Evolutionary conservation across 1,140 invertebrate genomes (phyloP).

Genomic region (Tyrophagus putrescentiae): DNA sequence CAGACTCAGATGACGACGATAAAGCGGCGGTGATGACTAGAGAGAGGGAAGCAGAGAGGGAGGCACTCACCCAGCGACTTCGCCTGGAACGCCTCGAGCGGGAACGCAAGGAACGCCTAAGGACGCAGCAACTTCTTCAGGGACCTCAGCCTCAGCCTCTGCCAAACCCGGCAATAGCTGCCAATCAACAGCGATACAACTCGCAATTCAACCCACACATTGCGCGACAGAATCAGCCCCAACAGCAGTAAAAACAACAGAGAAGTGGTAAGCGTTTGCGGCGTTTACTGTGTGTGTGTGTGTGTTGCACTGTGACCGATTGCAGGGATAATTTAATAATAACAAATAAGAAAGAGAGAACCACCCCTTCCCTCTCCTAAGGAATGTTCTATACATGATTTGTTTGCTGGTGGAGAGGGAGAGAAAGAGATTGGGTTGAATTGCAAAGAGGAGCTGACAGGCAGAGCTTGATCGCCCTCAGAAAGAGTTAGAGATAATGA

Average conservation of each 20-base stretch:
- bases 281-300: too few relatives aligned
- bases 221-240: slow-evolving; percentile 46
- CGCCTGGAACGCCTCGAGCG: slow-evolving; percentile 59
- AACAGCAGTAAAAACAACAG: background rate
- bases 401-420: too few relatives aligned
- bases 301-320: too few relatives aligned
- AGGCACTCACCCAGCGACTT: slow-evolving; percentile 45
- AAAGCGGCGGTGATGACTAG: too few relatives aligned
- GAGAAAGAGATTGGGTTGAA: too few relatives aligned
- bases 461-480: too few relatives aligned
- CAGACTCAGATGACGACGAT: background rate
- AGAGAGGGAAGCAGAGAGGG: slow-evolving; percentile 18
- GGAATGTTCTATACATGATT: background rate
- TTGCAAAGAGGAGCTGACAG: too few relatives aligned
- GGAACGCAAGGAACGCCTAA: slow-evolving; percentile 56
- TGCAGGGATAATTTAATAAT: background rate
- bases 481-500: too few relatives aligned
- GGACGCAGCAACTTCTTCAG: slow-evolving; percentile 51
- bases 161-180: slow-evolving; percentile 25
- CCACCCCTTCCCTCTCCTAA: background rate
- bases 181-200: slow-evolving; percentile 60
- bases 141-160: slow-evolving; percentile 42
- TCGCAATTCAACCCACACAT: slow-evolving; percentile 81
- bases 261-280: too few relatives aligned
- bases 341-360: background rate